Evolutionary conservation across 2,888 invertebrate species (phyloP).

Genomic region (Urechis unicinctus): DNA sequence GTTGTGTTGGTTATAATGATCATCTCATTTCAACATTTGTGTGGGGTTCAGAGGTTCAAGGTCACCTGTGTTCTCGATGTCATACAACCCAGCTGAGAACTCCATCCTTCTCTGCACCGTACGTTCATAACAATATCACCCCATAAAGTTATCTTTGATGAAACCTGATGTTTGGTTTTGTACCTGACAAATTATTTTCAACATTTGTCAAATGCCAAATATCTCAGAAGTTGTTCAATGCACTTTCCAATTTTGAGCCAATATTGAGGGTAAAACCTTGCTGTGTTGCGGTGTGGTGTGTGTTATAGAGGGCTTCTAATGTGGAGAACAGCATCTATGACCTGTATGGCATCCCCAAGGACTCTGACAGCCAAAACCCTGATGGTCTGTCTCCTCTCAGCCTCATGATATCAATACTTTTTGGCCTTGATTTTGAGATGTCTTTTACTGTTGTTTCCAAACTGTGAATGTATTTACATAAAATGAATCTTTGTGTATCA

Average conservation of each 20-base stretch:
- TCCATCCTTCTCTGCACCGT: conserved; percentile 78
- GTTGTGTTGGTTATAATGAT: no score
- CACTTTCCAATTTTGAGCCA: no score
- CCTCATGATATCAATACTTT: neutral
- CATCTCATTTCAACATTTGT: no score
- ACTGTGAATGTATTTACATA: no score
- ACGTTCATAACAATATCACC: conserved; percentile 20
- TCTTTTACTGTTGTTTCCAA: neutral
- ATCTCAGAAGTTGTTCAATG: no score
- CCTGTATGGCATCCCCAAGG: conserved; percentile 80
- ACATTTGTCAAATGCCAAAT: no score
- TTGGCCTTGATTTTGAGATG: conserved; percentile 1
- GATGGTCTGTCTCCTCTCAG: conserved; percentile 41
- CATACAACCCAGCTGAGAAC: conserved; percentile 95
- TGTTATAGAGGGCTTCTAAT: conserved; percentile 61
- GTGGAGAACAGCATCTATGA: conserved; percentile 90
- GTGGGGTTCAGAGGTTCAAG: conserved; percentile 17
- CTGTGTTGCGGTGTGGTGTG: neutral
- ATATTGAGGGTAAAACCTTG: no score
- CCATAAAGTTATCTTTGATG: neutral
- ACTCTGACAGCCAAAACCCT: conserved; percentile 50
- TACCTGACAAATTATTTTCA: no score
- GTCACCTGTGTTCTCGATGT: conserved; percentile 64
- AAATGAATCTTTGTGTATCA: conserved; percentile 20
- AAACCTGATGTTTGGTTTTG: no score